A percentile compares a stretch with the other conserved stretches of the same genome.
phyloP scores from a whole-genome alignment of 2,113 vertebrate genomes.

The Corythornis madagascariensis region DNA sequence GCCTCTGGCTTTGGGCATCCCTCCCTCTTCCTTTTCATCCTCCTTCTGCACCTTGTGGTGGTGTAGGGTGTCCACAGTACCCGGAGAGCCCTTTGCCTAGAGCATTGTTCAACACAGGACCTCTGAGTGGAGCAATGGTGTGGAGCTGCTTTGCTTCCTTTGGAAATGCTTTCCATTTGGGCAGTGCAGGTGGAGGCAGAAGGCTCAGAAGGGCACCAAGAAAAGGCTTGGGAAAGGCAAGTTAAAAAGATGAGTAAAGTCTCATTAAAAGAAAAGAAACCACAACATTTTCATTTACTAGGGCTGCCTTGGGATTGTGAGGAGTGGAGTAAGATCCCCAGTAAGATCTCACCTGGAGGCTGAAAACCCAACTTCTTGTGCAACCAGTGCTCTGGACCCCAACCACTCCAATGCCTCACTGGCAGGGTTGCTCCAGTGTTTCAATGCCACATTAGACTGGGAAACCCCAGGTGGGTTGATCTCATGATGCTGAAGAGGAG shows the following conservation, averaged over 20 bases:
- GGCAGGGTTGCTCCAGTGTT: fast-evolving
- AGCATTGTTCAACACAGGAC: neutral
- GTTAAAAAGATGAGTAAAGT: neutral
- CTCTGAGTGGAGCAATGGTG: neutral
- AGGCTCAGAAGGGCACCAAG: neutral
- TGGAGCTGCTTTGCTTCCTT: neutral
- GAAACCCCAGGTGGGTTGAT: neutral
- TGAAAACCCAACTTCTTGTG: neutral
- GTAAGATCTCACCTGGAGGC: neutral
- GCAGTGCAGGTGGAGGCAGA: neutral
- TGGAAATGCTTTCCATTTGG: too few relatives aligned
- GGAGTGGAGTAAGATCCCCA: neutral
- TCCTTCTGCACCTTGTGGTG: neutral
- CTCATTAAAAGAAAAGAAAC: conserved; percentile 1
- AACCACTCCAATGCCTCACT: fast-evolving
- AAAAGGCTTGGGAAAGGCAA: neutral
- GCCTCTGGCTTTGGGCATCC: neutral
- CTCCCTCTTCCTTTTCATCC: neutral
- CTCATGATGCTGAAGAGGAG: neutral
- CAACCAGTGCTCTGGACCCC: fast-evolving
- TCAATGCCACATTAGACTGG: neutral
- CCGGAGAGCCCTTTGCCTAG: neutral
- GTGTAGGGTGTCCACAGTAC: neutral
- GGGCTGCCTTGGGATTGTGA: neutral
- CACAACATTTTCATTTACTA: neutral